Conservation (phyloP, 2,113 vertebrate genomes). For the Peucedramus taeniatus region DNA sequence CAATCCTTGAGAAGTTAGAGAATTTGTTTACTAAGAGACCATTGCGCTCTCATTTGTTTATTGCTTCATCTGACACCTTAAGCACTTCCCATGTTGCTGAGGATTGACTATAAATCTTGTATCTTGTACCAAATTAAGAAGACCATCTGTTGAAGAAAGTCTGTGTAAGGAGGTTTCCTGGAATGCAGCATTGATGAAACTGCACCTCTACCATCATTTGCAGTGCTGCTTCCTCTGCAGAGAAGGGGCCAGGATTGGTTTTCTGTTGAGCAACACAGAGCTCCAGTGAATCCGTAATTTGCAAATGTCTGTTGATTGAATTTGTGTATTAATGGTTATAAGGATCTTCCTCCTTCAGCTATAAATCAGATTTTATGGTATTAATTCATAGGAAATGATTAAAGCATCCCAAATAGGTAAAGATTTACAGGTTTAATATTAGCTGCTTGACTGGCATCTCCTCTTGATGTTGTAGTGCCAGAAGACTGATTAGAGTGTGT, state of each 20-base stretch:
- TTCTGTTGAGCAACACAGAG: background rate
- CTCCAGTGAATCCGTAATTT: constrained; percentile 13
- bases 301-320: constrained; percentile 50
- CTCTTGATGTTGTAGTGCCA: background rate
- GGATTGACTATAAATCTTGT: background rate
- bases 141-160: constrained; percentile 24
- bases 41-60: background rate
- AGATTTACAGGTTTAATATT: constrained; percentile 60
- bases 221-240: background rate
- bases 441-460: constrained; percentile 49
- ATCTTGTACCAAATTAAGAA: constrained; percentile 12
- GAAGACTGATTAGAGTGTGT: constrained; percentile 1
- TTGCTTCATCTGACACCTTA: background rate
- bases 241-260: background rate
- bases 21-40: background rate
- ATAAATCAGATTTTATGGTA: constrained; percentile 52
- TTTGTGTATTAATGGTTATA: constrained; percentile 59
- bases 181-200: background rate
- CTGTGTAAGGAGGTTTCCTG: background rate
- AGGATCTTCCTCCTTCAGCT: constrained; percentile 36
- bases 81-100: background rate
- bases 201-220: background rate
- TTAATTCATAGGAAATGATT: constrained; percentile 52
- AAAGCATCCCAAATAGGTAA: constrained; percentile 49
- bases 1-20: background rate